Evolutionary conservation across 1,140 invertebrate species (phyloP), one percentile per base, ranked within the genome.

Genomic region (Trissolcus basalis): DNA sequence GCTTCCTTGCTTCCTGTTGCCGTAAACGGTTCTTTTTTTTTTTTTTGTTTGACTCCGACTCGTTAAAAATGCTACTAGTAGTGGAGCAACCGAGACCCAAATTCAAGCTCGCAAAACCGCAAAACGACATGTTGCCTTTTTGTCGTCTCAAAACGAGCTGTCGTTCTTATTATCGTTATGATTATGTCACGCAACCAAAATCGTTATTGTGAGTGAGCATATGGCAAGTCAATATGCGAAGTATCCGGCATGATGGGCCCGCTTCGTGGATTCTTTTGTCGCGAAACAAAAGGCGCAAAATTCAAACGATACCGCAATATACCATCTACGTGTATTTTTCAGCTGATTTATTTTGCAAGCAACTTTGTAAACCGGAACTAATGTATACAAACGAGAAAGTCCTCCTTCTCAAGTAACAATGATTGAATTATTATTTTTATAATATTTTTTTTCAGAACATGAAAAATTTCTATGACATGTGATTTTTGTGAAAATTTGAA

Each of bases 121-220:
- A 87, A 60, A 81, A 83, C 82, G 77, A 82, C 86, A 86, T 83
- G 77, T 79, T 77, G 84, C 65, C 56, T 77, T 56, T 82, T 81
- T 83, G 82, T 84, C 79, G 70, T 75, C 60, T 58, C 9, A 64
- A 60, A 65, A 48, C 44, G 76, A 70, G 78, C 64, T 69, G 67
- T 73, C 63, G 33, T 74, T 60, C 44, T 71, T 72, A 72, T 65
- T 64, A 35, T 51, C 32, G 64, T 65, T 68, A 61, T 61, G 74
- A 61, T 68, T 67, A 73, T 49, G 59, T 63, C 68, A 77, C 64
- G 68, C 75, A 77, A 77, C 58, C 51, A 51, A 72, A 65, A 72
- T 69, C 35, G 60, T 77, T 72, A 77, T 77, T 77, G 16, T 33
- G 2, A 36, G 3, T 33, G 56, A 64, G 49, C 75, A 77, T 72